A percentile compares a stretch with the other conserved stretches of the same genome.
Evolutionary conservation across 2,113 vertebrate genomes (phyloP).

Genomic region (Plecturocebus donacophilus): DNA sequence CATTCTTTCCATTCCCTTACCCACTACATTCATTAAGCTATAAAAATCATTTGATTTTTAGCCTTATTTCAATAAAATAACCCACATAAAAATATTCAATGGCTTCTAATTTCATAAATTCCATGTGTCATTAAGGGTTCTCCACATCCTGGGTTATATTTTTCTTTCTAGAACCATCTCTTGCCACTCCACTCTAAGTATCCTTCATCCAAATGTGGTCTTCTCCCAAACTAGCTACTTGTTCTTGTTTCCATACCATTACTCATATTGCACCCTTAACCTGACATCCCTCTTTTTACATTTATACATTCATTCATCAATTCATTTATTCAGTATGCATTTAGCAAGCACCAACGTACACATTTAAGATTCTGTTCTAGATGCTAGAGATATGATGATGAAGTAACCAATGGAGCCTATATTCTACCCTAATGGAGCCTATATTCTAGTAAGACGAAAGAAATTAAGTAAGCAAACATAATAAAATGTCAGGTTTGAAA

Average conservation of each 20-base stretch:
- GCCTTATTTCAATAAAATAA: neutral
- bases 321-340: neutral
- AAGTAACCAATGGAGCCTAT: neutral
- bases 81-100: neutral
- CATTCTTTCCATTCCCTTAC: neutral
- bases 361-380: neutral
- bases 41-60: slow-evolving; percentile 22
- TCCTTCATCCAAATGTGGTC: neutral
- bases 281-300: neutral
- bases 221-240: neutral
- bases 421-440: neutral
- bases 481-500: neutral
- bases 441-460: neutral
- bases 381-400: neutral
- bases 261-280: neutral
- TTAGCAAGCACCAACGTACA: neutral
- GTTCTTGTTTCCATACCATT: neutral
- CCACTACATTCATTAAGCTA: neutral
- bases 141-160: neutral
- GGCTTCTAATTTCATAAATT: neutral
- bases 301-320: neutral
- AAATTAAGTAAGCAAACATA: neutral
- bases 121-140: neutral
- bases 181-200: neutral
- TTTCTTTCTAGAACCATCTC: neutral